Evolutionary conservation across 2,797 vertebrate genomes (phyloP).

Genomic region (Cuculus canorus): DNA sequence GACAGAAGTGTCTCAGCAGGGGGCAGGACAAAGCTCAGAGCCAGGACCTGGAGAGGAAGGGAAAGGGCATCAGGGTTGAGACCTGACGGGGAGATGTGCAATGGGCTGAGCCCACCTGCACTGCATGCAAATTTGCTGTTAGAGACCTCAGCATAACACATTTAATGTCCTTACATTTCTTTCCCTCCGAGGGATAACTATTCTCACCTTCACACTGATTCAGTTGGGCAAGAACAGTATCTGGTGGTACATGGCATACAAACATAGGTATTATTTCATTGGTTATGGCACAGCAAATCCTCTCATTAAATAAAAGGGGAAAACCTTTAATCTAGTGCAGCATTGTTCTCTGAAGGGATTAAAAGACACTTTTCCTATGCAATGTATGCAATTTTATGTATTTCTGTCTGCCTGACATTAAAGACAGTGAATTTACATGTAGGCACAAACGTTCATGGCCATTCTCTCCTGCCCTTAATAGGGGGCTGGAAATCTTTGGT

Average conservation of each 20-base stretch:
- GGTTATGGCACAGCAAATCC: not conserved
- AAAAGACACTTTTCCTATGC: not conserved
- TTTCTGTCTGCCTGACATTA: not conserved
- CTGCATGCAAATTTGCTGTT: fast-evolving
- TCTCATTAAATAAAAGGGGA: not conserved
- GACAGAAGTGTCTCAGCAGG: not conserved
- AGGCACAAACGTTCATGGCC: not conserved
- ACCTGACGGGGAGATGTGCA: fast-evolving
- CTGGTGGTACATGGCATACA: not conserved
- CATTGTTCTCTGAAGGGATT: not conserved
- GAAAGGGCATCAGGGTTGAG: fast-evolving
- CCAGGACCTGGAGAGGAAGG: not conserved
- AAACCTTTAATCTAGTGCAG: not conserved
- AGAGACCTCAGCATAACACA: not conserved
- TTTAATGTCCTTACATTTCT: not conserved
- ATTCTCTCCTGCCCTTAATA: not conserved
- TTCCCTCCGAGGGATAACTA: not conserved
- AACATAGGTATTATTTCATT: not conserved
- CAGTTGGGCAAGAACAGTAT: not conserved
- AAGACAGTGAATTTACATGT: not conserved
- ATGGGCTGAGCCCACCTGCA: not conserved
- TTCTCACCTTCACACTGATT: not conserved
- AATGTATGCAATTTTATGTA: not conserved
- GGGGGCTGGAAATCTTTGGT: not conserved
- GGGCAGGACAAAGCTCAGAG: not conserved